Evolutionary conservation across 2,797 vertebrate species (phyloP).

Genomic region (Decapterus maruadsi): DNA sequence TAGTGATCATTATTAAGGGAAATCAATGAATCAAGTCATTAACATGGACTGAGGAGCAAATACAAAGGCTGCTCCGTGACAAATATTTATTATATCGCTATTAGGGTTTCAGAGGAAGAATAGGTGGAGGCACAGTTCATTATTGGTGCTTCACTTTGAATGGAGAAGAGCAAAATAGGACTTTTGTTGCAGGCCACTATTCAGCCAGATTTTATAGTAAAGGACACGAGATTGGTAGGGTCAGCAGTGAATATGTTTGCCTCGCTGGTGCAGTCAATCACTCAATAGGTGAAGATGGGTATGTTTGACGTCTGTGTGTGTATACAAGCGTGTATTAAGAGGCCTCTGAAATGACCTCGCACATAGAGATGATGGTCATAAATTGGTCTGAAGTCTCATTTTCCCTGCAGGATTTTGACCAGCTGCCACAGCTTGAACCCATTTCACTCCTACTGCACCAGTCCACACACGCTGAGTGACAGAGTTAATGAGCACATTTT

Average conservation of each 20-base stretch:
- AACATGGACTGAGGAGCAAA: constrained; percentile 54
- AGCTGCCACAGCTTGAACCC: constrained; percentile 77
- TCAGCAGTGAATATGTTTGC: constrained; percentile 47
- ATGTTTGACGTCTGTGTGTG: constrained; percentile 57
- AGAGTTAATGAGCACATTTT: constrained; percentile 76
- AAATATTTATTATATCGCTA: constrained; percentile 35
- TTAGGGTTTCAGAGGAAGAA: constrained; percentile 23
- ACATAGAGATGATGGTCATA: constrained; percentile 77
- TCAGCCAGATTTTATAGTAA: constrained; percentile 33
- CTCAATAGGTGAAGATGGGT: constrained; percentile 55
- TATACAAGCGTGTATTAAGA: constrained; percentile 48
- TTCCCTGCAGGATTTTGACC: constrained; percentile 76
- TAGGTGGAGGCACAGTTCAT: neutral
- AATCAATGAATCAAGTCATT: constrained; percentile 81
- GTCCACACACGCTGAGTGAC: constrained; percentile 39
- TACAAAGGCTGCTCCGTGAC: constrained; percentile 14
- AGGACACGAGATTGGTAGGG: constrained; percentile 52
- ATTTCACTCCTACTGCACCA: constrained; percentile 57
- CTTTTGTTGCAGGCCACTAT: constrained; percentile 5
- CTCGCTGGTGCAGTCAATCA: constrained; percentile 62
- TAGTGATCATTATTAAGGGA: constrained; percentile 64
- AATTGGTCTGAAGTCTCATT: constrained; percentile 80
- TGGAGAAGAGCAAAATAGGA: constrained; percentile 29
- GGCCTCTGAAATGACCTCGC: constrained; percentile 74
- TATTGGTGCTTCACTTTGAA: constrained; percentile 7